Conservation (phyloP, 2,113 vertebrate species). For the Prionailurus viverrinus region DNA sequence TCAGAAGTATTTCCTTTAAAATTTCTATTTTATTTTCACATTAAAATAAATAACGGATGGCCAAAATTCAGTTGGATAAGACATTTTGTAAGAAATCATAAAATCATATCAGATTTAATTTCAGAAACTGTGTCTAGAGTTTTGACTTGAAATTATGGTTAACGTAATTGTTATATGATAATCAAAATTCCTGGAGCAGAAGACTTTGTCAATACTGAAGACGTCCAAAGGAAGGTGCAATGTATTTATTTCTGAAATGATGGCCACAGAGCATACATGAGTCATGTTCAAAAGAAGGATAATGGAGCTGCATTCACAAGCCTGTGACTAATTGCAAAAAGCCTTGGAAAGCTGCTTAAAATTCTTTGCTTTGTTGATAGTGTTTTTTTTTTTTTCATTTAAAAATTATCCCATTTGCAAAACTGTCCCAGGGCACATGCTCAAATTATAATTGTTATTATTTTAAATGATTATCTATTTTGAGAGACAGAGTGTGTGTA, state of each 20-base stretch:
- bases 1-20: slow-evolving; percentile 23
- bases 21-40: background rate
- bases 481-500: too few species aligned
- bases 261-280: background rate
- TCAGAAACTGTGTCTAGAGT: background rate
- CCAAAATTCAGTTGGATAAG: background rate
- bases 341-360: slow-evolving; percentile 36
- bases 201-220: background rate
- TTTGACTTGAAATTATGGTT: slow-evolving; percentile 29
- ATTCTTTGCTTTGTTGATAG: slow-evolving; percentile 27
- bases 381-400: slow-evolving; percentile 59
- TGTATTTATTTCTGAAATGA: background rate
- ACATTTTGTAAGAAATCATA: slow-evolving; percentile 38
- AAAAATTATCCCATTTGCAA: slow-evolving; percentile 61
- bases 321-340: background rate
- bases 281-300: background rate
- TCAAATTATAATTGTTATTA: background rate
- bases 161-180: background rate
- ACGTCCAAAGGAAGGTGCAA: background rate
- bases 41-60: background rate
- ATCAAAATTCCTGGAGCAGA: slow-evolving; percentile 39
- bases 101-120: background rate
- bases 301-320: background rate
- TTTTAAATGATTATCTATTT: too few species aligned
- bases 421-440: background rate